A percentile compares a stretch with the other conserved stretches of the same genome.
phyloP scores from a whole-genome alignment of 53 echinoderm and acorn worm species.

The Holothuria leucospilota region DNA sequence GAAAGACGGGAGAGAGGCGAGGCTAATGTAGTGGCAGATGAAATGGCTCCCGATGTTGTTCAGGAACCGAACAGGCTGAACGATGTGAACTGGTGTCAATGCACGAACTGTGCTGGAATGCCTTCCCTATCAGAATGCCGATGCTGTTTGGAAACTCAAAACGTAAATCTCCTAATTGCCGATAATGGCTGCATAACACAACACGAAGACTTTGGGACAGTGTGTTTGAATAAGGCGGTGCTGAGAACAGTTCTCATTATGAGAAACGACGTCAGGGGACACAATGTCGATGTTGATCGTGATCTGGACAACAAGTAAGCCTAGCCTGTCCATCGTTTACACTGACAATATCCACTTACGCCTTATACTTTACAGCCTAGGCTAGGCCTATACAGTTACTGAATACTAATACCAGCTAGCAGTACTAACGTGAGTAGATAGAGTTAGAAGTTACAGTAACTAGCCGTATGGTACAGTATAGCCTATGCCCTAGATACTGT shows the following conservation, averaged over 20 bases:
- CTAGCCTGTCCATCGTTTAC: too few relatives aligned
- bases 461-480: too few relatives aligned
- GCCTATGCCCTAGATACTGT: too few relatives aligned
- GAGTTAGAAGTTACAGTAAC: too few relatives aligned
- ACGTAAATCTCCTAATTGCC: background rate
- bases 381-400: too few relatives aligned
- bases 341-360: too few relatives aligned
- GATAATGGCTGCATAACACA: slow-evolving; percentile 4
- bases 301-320: background rate
- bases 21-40: background rate
- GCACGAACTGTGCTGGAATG: slow-evolving; percentile 3
- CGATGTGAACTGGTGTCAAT: slow-evolving; percentile 1
- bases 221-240: slow-evolving; percentile 26
- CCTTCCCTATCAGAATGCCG: background rate
- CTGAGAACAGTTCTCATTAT: slow-evolving; percentile 2
- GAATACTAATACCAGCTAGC: too few relatives aligned
- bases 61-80: background rate
- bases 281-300: background rate
- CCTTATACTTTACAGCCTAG: too few relatives aligned
- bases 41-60: background rate
- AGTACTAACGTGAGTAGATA: too few relatives aligned
- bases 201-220: background rate
- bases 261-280: slow-evolving; percentile 7
- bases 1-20: background rate
- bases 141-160: slow-evolving; percentile 9